Base-by-base conservation (phyloP, 2,888 invertebrate genomes). In the Pristionchus entomophagus region DNA sequence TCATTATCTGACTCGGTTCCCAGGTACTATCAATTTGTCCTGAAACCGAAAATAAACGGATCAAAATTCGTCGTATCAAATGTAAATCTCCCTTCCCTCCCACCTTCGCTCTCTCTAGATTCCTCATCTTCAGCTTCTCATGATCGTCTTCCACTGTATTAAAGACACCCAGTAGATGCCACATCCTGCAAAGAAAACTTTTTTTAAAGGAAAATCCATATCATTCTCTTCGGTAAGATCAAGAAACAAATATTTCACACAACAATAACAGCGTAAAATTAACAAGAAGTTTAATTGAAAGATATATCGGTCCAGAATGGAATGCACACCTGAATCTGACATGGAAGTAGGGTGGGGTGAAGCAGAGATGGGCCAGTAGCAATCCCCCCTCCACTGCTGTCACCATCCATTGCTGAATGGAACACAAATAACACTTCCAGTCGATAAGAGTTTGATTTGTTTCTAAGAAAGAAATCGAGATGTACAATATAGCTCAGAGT, bases 281-380 rank as follows among this genome's bases (percentile, higher is more conserved):
- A n/a, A n/a, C n/a, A n/a, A n/a, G n/a, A n/a, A n/a, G n/a, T n/a
- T n/a, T n/a, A n/a, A n/a, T n/a, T n/a, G n/a, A n/a, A n/a, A n/a
- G n/a, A n/a, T n/a, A n/a, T n/a, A n/a, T n/a, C n/a, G n/a, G n/a
- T n/a, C n/a, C n/a, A n/a, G n/a, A n/a, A n/a, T n/a, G n/a, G n/a
- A n/a, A 87, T 41, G 6, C 69, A 4, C 6, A 73, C 73, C 73
- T 73, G 53, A 91, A 73, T 14, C 88, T 80, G 19, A 91, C 86
- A 41, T 87, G 89, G 88, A 89, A 89, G 85, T 91, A 91, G 17
- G 91, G 91, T 53, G 90, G 88, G 22, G 88, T 73, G 83, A 91
- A 91, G 81, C 83, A 82, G 17, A 91, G 81, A 32, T 90, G 86
- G 10, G 88, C 84, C 51, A 91, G 87, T 22, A 91, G 56, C 14